Percentiles rank a stretch among this genome's conserved stretches.
Conservation (phyloP, 2,888 invertebrate species). For the Andrena bicolor region DNA sequence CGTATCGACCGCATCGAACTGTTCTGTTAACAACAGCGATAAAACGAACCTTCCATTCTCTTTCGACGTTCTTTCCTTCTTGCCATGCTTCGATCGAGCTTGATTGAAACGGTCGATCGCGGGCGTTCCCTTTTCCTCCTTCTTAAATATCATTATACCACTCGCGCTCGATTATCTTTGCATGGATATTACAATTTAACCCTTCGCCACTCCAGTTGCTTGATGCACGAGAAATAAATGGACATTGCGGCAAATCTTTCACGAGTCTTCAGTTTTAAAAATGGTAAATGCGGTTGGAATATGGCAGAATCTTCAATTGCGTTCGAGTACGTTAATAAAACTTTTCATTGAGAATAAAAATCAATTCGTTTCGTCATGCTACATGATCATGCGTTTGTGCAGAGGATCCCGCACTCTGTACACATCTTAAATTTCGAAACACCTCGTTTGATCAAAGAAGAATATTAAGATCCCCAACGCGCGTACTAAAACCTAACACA, state of each 20-base stretch:
- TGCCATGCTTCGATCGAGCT: constrained; percentile 19
- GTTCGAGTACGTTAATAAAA: neutral
- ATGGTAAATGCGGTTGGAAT: constrained; percentile 2
- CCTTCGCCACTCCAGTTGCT: constrained; percentile 41
- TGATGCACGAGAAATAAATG: constrained; percentile 9
- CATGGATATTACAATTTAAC: constrained; percentile 35
- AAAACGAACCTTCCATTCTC: constrained; percentile 39
- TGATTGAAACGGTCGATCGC: constrained; percentile 10
- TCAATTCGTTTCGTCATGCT: neutral
- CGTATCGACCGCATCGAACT: constrained; percentile 55
- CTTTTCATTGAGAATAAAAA: neutral
- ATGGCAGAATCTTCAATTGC: constrained; percentile 1
- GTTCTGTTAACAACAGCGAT: constrained; percentile 61
- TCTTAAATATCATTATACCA: constrained; percentile 29
- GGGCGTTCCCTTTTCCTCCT: neutral
- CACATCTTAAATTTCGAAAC: neutral
- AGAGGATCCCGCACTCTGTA: neutral
- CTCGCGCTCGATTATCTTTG: constrained; percentile 18
- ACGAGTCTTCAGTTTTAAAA: neutral
- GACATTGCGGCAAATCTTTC: neutral
- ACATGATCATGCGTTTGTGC: neutral
- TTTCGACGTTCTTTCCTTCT: constrained; percentile 9
- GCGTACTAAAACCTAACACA: neutral
- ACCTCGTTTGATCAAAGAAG: neutral
- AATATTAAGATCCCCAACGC: neutral